Conservation (phyloP, 2,113 vertebrate genomes). For the Muntiacus reevesi region DNA sequence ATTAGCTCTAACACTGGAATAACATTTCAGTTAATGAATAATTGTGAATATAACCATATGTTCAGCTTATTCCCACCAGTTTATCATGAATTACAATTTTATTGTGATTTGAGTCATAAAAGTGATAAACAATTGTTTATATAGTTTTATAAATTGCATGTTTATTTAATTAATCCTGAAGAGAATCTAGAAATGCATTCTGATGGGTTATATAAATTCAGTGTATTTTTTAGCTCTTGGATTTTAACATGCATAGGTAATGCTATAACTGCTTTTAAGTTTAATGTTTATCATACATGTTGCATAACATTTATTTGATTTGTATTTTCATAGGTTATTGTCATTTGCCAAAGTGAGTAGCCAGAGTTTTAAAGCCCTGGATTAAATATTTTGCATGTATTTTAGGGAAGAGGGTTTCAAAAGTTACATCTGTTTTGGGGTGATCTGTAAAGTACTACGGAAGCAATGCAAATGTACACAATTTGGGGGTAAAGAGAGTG, state of each 20-base stretch:
- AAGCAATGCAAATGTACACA: neutral
- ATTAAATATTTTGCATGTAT: constrained; percentile 10
- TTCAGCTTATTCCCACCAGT: constrained; percentile 60
- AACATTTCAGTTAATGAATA: constrained; percentile 72
- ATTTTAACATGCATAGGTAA: constrained; percentile 40
- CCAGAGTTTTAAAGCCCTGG: constrained; percentile 29
- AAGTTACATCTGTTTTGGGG: neutral
- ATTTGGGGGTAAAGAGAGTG: neutral
- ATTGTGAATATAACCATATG: constrained; percentile 63
- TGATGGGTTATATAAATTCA: constrained; percentile 30
- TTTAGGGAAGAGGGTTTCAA: constrained; percentile 24
- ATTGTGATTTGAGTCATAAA: constrained; percentile 55
- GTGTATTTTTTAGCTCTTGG: neutral
- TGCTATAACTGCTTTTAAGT: constrained; percentile 31
- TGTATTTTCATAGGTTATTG: neutral
- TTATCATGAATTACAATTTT: constrained; percentile 71
- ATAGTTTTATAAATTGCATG: constrained; percentile 30
- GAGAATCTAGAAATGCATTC: constrained; percentile 50
- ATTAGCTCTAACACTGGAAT: constrained; percentile 69
- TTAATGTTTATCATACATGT: constrained; percentile 18
- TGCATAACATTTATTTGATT: constrained; percentile 35
- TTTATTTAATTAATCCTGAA: constrained; percentile 66
- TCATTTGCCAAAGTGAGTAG: constrained; percentile 28
- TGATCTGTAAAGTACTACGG: neutral
- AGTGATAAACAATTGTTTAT: constrained; percentile 60